A percentile compares a stretch with the other conserved stretches of the same genome.
Evolutionary conservation across 2,113 vertebrate genomes (phyloP).

Genomic region (Puntigrus tetrazona): DNA sequence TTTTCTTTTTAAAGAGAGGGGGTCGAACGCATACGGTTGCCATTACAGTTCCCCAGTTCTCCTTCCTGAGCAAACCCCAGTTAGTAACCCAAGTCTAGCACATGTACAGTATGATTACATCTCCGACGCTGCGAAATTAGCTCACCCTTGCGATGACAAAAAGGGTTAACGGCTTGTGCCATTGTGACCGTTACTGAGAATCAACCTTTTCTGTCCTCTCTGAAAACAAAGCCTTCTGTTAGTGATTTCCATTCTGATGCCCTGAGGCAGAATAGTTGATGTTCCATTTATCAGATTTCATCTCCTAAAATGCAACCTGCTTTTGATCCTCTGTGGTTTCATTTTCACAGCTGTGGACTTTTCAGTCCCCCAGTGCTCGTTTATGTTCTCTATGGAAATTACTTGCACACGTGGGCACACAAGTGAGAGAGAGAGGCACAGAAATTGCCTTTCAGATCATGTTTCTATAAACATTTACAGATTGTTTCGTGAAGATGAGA

Average conservation of each 20-base stretch:
- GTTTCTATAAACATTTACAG: slow-evolving; percentile 66
- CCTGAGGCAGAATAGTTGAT: slow-evolving; percentile 49
- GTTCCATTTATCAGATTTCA: slow-evolving; percentile 67
- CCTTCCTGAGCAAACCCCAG: slow-evolving; percentile 25
- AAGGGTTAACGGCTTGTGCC: slow-evolving; percentile 62
- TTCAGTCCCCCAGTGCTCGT: slow-evolving; percentile 27
- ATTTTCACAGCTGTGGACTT: slow-evolving; percentile 65
- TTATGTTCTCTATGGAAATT: slow-evolving; percentile 16
- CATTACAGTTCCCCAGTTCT: slow-evolving; percentile 60
- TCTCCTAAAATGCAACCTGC: slow-evolving; percentile 57
- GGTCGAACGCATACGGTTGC: slow-evolving; percentile 65
- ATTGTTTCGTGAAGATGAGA: background rate
- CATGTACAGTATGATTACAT: slow-evolving; percentile 65
- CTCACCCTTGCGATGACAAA: slow-evolving; percentile 50
- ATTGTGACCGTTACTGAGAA: slow-evolving; percentile 59
- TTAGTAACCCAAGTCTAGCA: slow-evolving; percentile 38
- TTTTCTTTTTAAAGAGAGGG: slow-evolving; percentile 60
- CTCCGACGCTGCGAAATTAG: slow-evolving; percentile 41
- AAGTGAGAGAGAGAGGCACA: slow-evolving; percentile 41
- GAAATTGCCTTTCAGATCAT: slow-evolving; percentile 47
- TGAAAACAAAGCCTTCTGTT: slow-evolving; percentile 61
- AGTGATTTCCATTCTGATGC: slow-evolving; percentile 66
- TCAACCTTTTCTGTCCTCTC: slow-evolving; percentile 51
- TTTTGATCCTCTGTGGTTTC: slow-evolving; percentile 55
- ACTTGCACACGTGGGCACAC: background rate